These are phyloP conservation scores for Xiphophorus birchmanni DNA, from an alignment of 2,797 vertebrate genomes.

Conservation along the genomic window DNA sequence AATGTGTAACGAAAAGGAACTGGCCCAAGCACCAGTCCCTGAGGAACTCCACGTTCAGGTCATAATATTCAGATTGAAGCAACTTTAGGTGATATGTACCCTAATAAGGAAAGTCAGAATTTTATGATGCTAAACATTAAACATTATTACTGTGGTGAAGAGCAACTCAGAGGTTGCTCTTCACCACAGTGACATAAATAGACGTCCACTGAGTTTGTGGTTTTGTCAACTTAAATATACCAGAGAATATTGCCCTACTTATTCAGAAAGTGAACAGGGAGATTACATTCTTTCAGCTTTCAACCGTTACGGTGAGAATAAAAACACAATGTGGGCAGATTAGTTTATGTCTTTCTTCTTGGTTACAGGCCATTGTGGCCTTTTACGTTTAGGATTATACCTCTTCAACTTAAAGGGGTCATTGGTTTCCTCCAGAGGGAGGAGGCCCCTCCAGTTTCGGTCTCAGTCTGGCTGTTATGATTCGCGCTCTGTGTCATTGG, in stretches of 20 bases:
- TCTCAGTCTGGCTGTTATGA: background rate
- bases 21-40: background rate
- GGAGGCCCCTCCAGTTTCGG: conserved; percentile 17
- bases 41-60: background rate
- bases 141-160: background rate
- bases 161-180: background rate
- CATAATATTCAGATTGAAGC: background rate
- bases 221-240: background rate
- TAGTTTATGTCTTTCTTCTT: background rate
- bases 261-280: background rate
- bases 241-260: background rate
- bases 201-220: background rate
- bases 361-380: background rate
- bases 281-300: background rate
- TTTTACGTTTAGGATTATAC: background rate
- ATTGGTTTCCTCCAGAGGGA: conserved; percentile 24
- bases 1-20: background rate
- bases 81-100: background rate
- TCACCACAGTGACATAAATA: background rate
- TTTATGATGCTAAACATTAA: background rate
- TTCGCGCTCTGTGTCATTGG: background rate
- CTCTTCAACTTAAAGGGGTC: conserved; percentile 19
- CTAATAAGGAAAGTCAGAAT: background rate
- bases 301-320: background rate
- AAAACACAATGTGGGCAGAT: background rate